Evolutionary conservation across 2,888 invertebrate species (phyloP).

Genomic region (Zelleria hepariella): DNA sequence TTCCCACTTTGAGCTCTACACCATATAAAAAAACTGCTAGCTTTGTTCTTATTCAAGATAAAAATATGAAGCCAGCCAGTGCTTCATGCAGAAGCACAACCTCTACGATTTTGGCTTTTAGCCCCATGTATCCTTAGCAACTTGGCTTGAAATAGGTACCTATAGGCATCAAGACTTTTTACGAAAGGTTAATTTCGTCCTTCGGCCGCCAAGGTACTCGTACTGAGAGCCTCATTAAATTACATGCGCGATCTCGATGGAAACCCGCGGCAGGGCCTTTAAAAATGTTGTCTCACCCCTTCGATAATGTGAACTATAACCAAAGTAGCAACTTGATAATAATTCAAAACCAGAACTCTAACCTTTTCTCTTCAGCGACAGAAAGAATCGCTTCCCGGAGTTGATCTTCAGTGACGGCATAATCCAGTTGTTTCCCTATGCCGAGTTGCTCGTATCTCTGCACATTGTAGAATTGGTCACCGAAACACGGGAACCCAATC

Average conservation of each 20-base stretch:
- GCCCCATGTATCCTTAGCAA: too few relatives aligned
- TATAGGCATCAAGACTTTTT: too few relatives aligned
- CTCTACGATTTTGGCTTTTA: too few relatives aligned
- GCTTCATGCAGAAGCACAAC: too few relatives aligned
- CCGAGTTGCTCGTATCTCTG: constrained; percentile 2
- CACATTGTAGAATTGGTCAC: constrained; percentile 7
- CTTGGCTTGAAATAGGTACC: too few relatives aligned
- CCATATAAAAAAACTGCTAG: not conserved
- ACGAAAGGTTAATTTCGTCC: too few relatives aligned
- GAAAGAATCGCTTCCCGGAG: constrained; percentile 1
- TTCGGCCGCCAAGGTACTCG: not conserved
- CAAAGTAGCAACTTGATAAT: not conserved
- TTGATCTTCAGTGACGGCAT: not conserved
- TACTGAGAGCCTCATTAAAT: not conserved
- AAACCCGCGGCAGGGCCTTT: too few relatives aligned
- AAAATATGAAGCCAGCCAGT: too few relatives aligned
- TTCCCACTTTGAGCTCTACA: not conserved
- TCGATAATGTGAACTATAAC: not conserved
- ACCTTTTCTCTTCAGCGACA: constrained; percentile 7
- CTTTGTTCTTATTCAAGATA: not conserved
- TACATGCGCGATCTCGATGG: too few relatives aligned
- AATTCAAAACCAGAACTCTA: not conserved
- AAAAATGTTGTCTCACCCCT: not conserved
- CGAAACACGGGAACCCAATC: not conserved
- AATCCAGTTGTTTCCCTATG: constrained; percentile 4